Conservation (phyloP, 2,888 invertebrate species). For the Calameuta idolon region DNA sequence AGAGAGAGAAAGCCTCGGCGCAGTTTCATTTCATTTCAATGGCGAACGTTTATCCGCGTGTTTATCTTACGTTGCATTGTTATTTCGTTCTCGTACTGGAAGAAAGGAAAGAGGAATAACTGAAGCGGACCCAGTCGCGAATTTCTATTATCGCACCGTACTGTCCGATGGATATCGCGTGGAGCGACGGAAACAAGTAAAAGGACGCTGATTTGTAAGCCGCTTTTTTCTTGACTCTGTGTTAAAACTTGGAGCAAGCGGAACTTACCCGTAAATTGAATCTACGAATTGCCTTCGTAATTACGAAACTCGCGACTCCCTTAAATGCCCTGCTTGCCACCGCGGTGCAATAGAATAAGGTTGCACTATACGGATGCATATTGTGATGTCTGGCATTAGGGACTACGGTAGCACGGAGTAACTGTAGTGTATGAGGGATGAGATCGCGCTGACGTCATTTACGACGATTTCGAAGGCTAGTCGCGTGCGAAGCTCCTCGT, state of each 20-base stretch:
- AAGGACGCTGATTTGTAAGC: not conserved
- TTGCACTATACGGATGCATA: not conserved
- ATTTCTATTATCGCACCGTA: not conserved
- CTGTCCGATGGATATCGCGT: not conserved
- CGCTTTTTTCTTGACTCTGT: not conserved
- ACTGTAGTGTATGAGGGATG: not conserved
- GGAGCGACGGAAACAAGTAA: not conserved
- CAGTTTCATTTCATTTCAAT: slow-evolving; percentile 53
- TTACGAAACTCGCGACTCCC: not conserved
- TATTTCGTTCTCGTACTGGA: slow-evolving; percentile 44
- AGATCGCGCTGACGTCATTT: slow-evolving; percentile 17
- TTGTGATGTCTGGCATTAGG: not conserved
- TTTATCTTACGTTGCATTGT: slow-evolving; percentile 59
- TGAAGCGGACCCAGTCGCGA: slow-evolving; percentile 51
- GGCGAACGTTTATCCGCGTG: slow-evolving; percentile 49
- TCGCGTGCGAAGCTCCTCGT: slow-evolving; percentile 34
- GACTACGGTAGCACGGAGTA: not conserved
- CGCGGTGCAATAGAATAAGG: not conserved
- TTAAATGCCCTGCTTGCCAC: not conserved
- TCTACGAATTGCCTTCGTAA: not conserved
- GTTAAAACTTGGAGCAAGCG: not conserved
- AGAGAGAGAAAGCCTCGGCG: slow-evolving; percentile 20
- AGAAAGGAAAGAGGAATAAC: slow-evolving; percentile 54
- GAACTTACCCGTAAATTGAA: not conserved
- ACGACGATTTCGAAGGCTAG: slow-evolving; percentile 24